Percentiles rank a stretch among this genome's conserved stretches.
Evolutionary conservation across 2,113 vertebrate species (phyloP).

Genomic region (Ploceus nigricollis): DNA sequence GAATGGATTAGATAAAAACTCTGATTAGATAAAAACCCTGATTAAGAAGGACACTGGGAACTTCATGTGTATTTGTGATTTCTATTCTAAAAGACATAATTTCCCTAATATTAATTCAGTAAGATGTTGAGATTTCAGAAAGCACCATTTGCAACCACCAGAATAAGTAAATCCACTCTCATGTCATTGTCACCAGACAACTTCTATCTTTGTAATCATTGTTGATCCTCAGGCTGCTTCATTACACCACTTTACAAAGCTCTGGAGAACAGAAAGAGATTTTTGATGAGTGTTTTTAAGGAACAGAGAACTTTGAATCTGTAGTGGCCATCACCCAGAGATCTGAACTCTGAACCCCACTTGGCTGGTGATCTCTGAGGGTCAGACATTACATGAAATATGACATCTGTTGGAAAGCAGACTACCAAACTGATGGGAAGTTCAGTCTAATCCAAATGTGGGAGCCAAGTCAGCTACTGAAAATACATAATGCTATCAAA

Average conservation of each 20-base stretch:
- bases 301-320: not conserved
- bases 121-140: not conserved
- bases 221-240: not conserved
- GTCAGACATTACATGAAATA: not conserved
- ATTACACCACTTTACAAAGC: not conserved
- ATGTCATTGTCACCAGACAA: not conserved
- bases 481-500: not conserved
- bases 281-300: not conserved
- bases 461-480: conserved; percentile 25
- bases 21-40: not conserved
- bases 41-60: not conserved
- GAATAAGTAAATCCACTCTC: not conserved
- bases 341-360: not conserved
- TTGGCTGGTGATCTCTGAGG: not conserved
- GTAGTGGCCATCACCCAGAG: not conserved
- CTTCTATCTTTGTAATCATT: not conserved
- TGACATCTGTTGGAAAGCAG: conserved; percentile 37
- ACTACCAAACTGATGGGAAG: not conserved
- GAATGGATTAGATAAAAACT: not conserved
- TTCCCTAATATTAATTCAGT: not conserved
- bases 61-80: not conserved
- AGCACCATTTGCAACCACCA: not conserved
- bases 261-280: not conserved
- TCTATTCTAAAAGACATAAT: not conserved
- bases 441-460: not conserved